Evolutionary conservation across 2,797 vertebrate genomes (phyloP), one percentile per base, ranked within the genome.

Genomic region (Scolopax bukidnonensis): DNA sequence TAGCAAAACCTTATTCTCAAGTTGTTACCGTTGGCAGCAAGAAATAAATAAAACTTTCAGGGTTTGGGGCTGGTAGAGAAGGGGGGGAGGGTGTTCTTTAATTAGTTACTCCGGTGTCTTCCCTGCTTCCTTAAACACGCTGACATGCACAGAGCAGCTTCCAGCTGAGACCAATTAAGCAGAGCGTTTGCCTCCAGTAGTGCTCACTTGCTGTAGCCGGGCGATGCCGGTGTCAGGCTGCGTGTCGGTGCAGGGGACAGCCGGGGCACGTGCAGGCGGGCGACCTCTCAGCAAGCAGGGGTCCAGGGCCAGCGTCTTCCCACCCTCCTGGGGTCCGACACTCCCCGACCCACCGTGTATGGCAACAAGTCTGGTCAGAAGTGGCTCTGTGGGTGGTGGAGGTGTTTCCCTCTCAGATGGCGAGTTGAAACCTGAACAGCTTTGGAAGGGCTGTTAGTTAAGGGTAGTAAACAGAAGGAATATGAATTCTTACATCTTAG

Each of bases 141-240:
- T 77, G 85, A 78, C 70, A 54, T 36, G 67, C 60, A 74, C 69
- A 59, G 82, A 85, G 83, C 92, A 75, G 78, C 81, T 93, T 93
- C 74, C 83, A 93, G 74, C 89, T 85, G 68, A 84, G 93, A 90
- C 90, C 87, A 95, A 87, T 96, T 92, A 83, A 96, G 64, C 77
- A 24, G 88, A 75, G 68, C 57, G 14, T 69, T 92, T 94, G 69
- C 86, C 73, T 71, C 71, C 30, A 50, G 53, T 43, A 60, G 12
- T 90, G 53, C 64, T 93, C 8, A 0, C 56, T 90, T 28, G 69
- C 80, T 73, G 32, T 12, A 61, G 60, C 54, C 2, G 3, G 76
- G 84, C 1, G 21, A 38, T 67, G 92, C 75, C 79, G 1, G 1
- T 7, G 6, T 71, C 76, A 4, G 76, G 11, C 76, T 2, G 43